Conservation (phyloP, 2,113 vertebrate genomes). For the Bubo bubo region DNA sequence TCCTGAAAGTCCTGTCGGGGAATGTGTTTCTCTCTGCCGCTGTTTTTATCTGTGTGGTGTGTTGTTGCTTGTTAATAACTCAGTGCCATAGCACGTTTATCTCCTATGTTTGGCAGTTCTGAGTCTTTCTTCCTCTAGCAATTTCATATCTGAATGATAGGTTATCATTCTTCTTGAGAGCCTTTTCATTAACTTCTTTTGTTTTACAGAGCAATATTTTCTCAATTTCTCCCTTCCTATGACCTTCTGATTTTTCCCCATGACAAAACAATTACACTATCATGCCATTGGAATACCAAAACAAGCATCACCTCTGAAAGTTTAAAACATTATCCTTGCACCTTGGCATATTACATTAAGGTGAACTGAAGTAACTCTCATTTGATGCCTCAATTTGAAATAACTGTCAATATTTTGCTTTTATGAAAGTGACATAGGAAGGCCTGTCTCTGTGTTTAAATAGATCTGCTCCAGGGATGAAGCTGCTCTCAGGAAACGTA, state of each 20-base stretch:
- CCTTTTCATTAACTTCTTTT: not conserved
- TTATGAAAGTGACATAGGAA: not conserved
- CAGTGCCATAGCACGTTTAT: not conserved
- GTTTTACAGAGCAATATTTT: not conserved
- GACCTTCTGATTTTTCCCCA: not conserved
- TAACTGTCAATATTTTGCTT: not conserved
- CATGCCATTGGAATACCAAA: not conserved
- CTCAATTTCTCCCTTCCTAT: not conserved
- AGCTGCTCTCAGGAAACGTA: slow-evolving; percentile 87
- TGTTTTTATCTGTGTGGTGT: not conserved
- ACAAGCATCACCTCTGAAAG: not conserved
- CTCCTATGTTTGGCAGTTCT: not conserved
- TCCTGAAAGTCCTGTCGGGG: not conserved
- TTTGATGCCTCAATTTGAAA: not conserved
- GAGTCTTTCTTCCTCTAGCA: not conserved
- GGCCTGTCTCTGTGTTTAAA: slow-evolving; percentile 15
- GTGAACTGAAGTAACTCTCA: not conserved
- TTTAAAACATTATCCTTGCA: not conserved
- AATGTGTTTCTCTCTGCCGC: not conserved
- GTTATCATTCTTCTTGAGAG: not conserved
- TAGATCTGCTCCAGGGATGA: slow-evolving; percentile 96
- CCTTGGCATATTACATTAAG: not conserved
- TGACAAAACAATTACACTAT: not conserved
- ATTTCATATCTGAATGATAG: not conserved
- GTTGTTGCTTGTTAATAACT: not conserved